Conservation (phyloP, 2,113 vertebrate genomes). For the Oncorhynchus kisutch region DNA sequence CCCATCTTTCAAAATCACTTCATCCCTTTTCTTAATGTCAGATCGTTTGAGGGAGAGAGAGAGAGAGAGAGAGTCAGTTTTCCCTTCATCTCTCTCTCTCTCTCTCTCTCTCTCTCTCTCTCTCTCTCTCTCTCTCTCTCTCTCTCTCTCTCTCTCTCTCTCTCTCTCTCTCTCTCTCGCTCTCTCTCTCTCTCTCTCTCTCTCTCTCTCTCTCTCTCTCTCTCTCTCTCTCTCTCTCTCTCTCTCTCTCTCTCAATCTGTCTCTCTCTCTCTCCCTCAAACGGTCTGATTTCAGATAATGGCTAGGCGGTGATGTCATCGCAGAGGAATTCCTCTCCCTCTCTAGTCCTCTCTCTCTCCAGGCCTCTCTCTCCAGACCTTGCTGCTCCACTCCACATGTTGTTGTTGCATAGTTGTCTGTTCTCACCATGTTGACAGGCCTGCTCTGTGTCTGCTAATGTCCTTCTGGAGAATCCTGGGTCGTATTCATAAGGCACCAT, state of each 20-base stretch:
- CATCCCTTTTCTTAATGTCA: too few relatives aligned
- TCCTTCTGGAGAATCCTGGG: constrained; percentile 15
- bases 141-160: not conserved
- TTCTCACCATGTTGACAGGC: constrained; percentile 10
- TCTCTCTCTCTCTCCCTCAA: not conserved
- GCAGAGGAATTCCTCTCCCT: constrained; percentile 18
- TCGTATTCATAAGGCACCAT: too few relatives aligned
- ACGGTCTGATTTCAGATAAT: constrained; percentile 38
- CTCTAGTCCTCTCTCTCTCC: not conserved
- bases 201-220: not conserved
- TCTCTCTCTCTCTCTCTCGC: not conserved
- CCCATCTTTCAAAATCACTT: constrained; percentile 1
- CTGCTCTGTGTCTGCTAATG: constrained; percentile 4
- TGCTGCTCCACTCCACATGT: not conserved
- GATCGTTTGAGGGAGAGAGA: too few relatives aligned
- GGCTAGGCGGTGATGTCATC: constrained; percentile 50
- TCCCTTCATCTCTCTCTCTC: not conserved
- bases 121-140: not conserved
- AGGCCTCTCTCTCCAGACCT: not conserved
- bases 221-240: constrained; percentile 13
- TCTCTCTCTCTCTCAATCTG: not conserved
- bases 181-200: not conserved
- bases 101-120: too few relatives aligned
- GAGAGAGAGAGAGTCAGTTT: too few relatives aligned
- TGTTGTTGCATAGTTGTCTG: constrained; percentile 13